Conservation (phyloP, 2,113 vertebrate genomes). For the Lepisosteus osseus region DNA sequence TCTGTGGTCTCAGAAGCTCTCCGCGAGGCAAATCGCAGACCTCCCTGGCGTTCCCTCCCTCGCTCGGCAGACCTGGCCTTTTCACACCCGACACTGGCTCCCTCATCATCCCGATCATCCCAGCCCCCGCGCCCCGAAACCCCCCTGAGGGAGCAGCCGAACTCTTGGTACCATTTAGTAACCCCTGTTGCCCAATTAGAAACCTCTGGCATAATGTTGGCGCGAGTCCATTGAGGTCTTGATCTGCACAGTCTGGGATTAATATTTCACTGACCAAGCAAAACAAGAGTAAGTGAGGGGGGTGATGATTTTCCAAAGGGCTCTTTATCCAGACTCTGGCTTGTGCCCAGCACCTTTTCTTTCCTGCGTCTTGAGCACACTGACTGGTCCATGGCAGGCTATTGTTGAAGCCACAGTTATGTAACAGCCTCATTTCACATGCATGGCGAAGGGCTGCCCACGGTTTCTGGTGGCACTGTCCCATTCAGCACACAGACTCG, state of each 20-base stretch:
- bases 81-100: neutral
- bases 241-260: too few species aligned
- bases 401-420: conserved; percentile 37
- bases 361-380: too few species aligned
- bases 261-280: too few species aligned
- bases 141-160: neutral
- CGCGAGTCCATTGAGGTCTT: neutral
- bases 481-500: conserved; percentile 31
- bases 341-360: too few species aligned
- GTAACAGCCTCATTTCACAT: conserved; percentile 41
- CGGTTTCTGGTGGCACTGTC: conserved; percentile 18
- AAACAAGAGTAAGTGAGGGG: too few species aligned
- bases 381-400: too few species aligned
- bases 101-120: conserved; percentile 3
- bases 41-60: too few species aligned
- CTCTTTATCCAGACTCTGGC: too few species aligned
- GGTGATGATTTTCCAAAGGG: too few species aligned
- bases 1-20: too few species aligned
- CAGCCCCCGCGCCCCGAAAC: neutral
- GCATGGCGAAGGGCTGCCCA: conserved; percentile 37
- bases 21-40: too few species aligned
- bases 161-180: neutral
- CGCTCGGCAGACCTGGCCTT: too few species aligned
- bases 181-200: conserved; percentile 11
- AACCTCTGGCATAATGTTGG: neutral